These are phyloP conservation scores for Chamaetylas fuelleborni DNA, from an alignment of 2,113 vertebrate species.

Conservation along the genomic window DNA sequence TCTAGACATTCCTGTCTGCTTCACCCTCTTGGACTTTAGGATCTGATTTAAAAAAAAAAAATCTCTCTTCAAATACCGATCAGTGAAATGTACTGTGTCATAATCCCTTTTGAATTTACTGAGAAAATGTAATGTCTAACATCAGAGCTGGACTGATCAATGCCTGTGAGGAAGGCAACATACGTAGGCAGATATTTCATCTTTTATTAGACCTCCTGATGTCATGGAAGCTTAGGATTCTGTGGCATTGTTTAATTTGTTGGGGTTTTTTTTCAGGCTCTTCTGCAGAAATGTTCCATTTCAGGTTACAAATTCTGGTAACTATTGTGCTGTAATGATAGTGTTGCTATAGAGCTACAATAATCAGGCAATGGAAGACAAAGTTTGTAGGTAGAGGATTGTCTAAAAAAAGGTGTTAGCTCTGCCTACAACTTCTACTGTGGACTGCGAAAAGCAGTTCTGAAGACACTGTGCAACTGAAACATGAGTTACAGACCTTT, in stretches of 20 bases:
- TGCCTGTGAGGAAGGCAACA: neutral
- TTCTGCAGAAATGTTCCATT: conserved; percentile 23
- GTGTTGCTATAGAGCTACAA: conserved; percentile 56
- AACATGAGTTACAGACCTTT: neutral
- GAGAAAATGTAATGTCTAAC: neutral
- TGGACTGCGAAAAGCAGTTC: neutral
- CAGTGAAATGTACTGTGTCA: neutral
- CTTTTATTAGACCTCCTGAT: conserved; percentile 25
- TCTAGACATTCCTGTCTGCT: neutral
- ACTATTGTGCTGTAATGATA: conserved; percentile 13
- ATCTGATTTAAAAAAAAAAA: neutral
- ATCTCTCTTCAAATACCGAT: neutral
- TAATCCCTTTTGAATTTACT: neutral
- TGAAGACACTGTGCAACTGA: neutral
- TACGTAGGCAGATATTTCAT: neutral
- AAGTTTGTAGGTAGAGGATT: conserved; percentile 39
- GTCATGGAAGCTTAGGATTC: neutral
- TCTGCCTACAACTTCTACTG: conserved; percentile 25
- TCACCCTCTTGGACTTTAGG: neutral
- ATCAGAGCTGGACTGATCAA: neutral
- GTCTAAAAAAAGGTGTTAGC: conserved; percentile 46
- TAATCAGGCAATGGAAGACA: neutral
- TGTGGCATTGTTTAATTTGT: neutral
- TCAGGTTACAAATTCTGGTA: conserved; percentile 3
- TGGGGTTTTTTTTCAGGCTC: neutral